Percentiles rank a stretch among this genome's conserved stretches.
Conservation (phyloP, 1,140 invertebrate species). For the Hermetia illucens region DNA sequence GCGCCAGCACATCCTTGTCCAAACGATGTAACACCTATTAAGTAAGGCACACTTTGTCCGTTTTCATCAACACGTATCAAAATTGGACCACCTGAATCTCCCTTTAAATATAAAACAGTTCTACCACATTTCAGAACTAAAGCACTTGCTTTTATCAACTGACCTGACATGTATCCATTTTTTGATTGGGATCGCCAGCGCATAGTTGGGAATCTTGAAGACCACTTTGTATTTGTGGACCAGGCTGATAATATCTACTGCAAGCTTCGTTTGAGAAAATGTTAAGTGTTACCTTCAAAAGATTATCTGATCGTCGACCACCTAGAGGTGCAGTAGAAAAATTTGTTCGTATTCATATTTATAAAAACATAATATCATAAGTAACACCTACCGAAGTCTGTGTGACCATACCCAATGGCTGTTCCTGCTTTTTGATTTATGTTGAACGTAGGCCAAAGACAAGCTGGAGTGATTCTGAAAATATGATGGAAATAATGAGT, state of each 20-base stretch:
- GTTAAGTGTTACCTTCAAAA: neutral
- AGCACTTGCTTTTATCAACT: no score
- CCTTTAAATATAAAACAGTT: conserved; percentile 8
- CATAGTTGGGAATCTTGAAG: neutral
- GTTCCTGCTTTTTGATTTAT: neutral
- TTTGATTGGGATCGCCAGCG: neutral
- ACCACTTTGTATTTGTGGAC: neutral
- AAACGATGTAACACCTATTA: conserved; percentile 34
- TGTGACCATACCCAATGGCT: neutral
- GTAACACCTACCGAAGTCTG: neutral
- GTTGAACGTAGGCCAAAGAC: neutral
- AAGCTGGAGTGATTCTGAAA: neutral
- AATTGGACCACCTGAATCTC: conserved; percentile 11
- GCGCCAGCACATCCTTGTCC: conserved; percentile 22
- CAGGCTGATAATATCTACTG: neutral
- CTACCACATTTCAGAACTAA: no score
- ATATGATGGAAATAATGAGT: neutral
- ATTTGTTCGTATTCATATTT: no score
- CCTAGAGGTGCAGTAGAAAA: no score
- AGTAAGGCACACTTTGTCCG: conserved; percentile 28
- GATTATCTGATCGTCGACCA: neutral
- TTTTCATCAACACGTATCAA: neutral
- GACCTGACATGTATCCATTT: neutral
- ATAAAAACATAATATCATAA: no score
- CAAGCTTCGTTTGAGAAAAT: neutral